Evolutionary conservation across 2,888 invertebrate genomes (phyloP).

Genomic region (Epistrophe eligans): DNA sequence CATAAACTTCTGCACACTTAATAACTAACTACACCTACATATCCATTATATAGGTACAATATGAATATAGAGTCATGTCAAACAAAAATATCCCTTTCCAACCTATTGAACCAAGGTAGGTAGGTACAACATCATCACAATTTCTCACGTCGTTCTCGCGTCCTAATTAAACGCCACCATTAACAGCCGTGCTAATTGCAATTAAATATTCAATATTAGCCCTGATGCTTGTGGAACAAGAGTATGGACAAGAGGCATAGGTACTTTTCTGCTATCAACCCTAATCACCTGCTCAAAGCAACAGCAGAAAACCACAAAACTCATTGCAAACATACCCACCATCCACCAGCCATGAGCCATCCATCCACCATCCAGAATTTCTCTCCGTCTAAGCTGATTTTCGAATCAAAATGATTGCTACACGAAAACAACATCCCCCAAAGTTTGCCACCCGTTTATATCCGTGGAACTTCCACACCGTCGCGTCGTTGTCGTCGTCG

Average conservation of each 20-base stretch:
- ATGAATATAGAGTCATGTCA: neutral
- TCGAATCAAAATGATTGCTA: slow-evolving; percentile 76
- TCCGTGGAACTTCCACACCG: neutral
- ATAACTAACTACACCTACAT: neutral
- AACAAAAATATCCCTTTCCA: slow-evolving; percentile 3
- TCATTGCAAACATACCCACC: slow-evolving; percentile 67
- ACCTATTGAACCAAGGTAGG: slow-evolving; percentile 11
- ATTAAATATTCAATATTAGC: slow-evolving; percentile 84
- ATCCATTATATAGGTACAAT: neutral
- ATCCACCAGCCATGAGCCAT: slow-evolving; percentile 11
- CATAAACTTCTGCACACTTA: neutral
- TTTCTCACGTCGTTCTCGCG: slow-evolving; percentile 64
- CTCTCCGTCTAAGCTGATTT: slow-evolving; percentile 70
- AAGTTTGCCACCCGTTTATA: neutral
- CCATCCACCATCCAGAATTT: slow-evolving; percentile 15
- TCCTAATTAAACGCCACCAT: slow-evolving; percentile 74
- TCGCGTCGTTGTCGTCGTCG: neutral
- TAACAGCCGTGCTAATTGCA: slow-evolving; percentile 83
- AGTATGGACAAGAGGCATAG: slow-evolving; percentile 1
- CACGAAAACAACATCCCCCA: slow-evolving; percentile 60
- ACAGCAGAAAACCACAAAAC: slow-evolving; percentile 68
- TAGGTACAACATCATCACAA: slow-evolving; percentile 53
- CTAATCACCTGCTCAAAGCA: slow-evolving; percentile 43
- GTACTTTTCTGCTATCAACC: slow-evolving; percentile 35
- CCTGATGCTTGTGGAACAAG: slow-evolving; percentile 42